Conservation (phyloP, 2,888 invertebrate species). For the Pterostichus madidus region DNA sequence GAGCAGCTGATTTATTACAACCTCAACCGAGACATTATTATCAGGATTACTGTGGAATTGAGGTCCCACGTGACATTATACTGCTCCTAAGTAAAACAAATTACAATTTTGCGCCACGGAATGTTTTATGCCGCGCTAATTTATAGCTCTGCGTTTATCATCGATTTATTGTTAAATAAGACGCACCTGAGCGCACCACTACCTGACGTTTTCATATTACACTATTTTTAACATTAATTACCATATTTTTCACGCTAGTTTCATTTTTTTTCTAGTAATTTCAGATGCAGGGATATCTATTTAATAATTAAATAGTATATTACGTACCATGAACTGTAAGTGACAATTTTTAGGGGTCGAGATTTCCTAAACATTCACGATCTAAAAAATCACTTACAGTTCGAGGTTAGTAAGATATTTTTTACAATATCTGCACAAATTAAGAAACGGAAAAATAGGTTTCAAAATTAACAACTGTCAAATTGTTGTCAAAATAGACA, state of each 20-base stretch:
- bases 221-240: background rate
- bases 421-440: too few relatives aligned
- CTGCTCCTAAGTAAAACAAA: constrained; percentile 74
- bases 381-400: too few relatives aligned
- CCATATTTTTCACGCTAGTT: background rate
- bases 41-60: constrained; percentile 69
- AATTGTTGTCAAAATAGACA: too few relatives aligned
- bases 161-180: constrained; percentile 67
- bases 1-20: constrained; percentile 69
- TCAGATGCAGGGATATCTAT: too few relatives aligned
- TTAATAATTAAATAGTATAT: too few relatives aligned
- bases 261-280: background rate
- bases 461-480: too few relatives aligned
- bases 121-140: constrained; percentile 63
- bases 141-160: constrained; percentile 65
- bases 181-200: constrained; percentile 41
- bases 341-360: too few relatives aligned
- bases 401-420: too few relatives aligned
- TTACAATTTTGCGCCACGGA: constrained; percentile 70
- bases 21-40: constrained; percentile 69
- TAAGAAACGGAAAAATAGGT: too few relatives aligned
- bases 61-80: constrained; percentile 71
- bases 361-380: too few relatives aligned
- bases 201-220: constrained; percentile 10
- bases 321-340: too few relatives aligned